phyloP scores from a whole-genome alignment of 2,797 vertebrate genomes.

The Trachops cirrhosus region DNA sequence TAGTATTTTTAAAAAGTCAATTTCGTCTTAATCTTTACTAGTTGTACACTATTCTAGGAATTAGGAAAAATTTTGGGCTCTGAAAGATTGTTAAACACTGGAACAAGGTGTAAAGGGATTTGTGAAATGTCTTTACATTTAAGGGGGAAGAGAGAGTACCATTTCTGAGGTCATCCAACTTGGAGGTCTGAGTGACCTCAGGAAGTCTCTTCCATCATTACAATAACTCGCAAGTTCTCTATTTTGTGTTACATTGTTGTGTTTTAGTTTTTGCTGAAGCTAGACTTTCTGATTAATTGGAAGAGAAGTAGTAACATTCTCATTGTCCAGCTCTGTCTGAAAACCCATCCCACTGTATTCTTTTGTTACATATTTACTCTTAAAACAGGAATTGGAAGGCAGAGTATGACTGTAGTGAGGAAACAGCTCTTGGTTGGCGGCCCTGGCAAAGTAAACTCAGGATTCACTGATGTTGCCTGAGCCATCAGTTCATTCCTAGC shows the following conservation, averaged over 20 bases:
- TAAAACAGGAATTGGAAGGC: background rate
- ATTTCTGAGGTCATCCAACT: background rate
- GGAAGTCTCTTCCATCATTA: background rate
- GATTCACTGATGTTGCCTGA: background rate
- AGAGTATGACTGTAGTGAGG: background rate
- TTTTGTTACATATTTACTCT: background rate
- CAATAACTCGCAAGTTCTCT: background rate
- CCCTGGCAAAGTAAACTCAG: background rate
- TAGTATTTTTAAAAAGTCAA: background rate
- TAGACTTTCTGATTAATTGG: background rate
- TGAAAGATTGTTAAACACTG: background rate
- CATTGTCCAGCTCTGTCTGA: background rate
- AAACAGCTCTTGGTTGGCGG: background rate
- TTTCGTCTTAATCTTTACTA: background rate
- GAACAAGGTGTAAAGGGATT: background rate
- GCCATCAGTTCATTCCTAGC: background rate
- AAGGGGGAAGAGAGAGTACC: background rate
- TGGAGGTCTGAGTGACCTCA: background rate
- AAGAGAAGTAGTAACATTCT: constrained; percentile 15
- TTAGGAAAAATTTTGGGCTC: background rate
- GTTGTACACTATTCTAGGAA: background rate
- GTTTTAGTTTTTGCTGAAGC: background rate
- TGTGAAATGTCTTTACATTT: background rate
- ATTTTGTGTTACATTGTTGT: background rate
- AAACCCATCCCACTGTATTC: background rate